Percentiles rank a stretch among this genome's conserved stretches.
These are phyloP conservation scores for Eudasyphora cyanicolor DNA, from an alignment of 2,888 invertebrate genomes.

Conservation along the genomic window DNA sequence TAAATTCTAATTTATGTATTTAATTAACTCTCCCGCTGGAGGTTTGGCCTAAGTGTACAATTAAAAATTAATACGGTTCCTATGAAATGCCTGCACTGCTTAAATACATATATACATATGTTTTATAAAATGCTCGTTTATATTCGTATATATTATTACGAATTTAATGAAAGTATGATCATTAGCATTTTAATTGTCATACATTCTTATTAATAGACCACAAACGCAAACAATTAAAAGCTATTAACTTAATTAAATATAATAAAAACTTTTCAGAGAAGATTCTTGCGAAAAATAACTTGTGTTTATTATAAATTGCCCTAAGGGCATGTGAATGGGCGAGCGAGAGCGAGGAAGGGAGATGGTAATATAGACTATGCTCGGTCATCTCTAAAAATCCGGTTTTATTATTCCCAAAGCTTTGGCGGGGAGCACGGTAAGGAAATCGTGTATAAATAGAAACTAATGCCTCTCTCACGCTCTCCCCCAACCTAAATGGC, in stretches of 20 bases:
- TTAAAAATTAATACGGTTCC: too few relatives aligned
- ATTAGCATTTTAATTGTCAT: neutral
- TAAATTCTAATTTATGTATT: too few relatives aligned
- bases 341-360: neutral
- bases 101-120: too few relatives aligned
- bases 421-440: neutral
- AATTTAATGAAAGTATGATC: neutral
- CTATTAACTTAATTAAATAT: constrained; percentile 6
- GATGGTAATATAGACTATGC: too few relatives aligned
- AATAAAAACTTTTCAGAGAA: neutral
- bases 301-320: neutral
- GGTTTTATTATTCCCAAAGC: neutral
- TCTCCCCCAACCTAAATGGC: neutral
- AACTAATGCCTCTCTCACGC: neutral
- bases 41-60: too few relatives aligned
- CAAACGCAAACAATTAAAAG: neutral
- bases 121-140: too few relatives aligned
- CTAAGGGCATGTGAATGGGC: neutral
- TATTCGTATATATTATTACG: too few relatives aligned
- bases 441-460: too few relatives aligned
- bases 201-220: neutral
- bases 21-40: too few relatives aligned
- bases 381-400: neutral
- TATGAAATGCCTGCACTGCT: too few relatives aligned
- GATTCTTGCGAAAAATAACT: neutral